phyloP scores from a whole-genome alignment of 2,797 vertebrate genomes.

The Hapalemur alaotrensis region DNA sequence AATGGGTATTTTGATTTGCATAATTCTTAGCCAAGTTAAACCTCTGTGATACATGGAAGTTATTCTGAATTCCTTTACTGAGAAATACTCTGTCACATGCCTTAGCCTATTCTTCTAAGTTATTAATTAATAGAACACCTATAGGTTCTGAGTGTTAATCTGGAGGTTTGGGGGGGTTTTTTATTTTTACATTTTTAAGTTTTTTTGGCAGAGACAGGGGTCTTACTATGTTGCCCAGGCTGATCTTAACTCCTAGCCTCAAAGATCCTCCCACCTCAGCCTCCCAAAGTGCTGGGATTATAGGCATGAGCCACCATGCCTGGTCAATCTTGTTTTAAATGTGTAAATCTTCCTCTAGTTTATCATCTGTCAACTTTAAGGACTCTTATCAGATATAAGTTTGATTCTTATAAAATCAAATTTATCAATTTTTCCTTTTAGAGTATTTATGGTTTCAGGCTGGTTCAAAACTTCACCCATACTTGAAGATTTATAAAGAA shows the following conservation, averaged over 20 bases:
- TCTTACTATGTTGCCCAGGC: too few species aligned
- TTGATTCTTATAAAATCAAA: constrained; percentile 10
- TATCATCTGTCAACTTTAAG: neutral
- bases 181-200: too few species aligned
- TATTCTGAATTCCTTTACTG: neutral
- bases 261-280: too few species aligned
- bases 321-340: neutral
- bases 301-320: too few species aligned
- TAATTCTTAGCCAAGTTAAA: too few species aligned
- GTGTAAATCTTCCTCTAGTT: neutral
- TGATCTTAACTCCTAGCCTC: too few species aligned
- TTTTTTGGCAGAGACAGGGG: too few species aligned
- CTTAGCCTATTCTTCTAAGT: neutral
- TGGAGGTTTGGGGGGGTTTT: too few species aligned
- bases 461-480: neutral
- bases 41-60: too few species aligned
- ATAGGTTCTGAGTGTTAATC: neutral
- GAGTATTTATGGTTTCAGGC: neutral
- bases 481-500: neutral
- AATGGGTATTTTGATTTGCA: too few species aligned
- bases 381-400: neutral
- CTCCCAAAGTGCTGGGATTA: too few species aligned
- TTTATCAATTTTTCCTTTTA: neutral
- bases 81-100: neutral
- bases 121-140: neutral